These are phyloP conservation scores for Yponomeuta evonymella DNA, from an alignment of 2,888 invertebrate genomes.

Conservation along the genomic window DNA sequence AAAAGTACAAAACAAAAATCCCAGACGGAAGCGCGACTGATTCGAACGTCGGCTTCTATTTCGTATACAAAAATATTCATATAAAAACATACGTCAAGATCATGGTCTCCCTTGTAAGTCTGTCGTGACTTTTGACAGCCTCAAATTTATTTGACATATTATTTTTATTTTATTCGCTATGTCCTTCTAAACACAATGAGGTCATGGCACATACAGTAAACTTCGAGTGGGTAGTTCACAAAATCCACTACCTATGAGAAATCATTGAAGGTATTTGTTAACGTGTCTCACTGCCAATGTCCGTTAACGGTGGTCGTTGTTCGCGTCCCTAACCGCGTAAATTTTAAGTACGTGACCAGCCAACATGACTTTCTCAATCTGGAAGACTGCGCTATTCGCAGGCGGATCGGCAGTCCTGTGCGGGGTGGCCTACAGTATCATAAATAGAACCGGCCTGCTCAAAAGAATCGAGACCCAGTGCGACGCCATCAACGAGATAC, in stretches of 20 bases:
- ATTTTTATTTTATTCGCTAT: neutral
- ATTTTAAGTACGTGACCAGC: neutral
- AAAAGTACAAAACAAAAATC: neutral
- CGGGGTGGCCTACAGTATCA: slow-evolving; percentile 26
- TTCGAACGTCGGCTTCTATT: neutral
- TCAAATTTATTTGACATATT: neutral
- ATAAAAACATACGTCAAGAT: neutral
- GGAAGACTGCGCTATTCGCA: slow-evolving; percentile 28
- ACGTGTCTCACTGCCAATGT: neutral
- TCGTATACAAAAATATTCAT: neutral
- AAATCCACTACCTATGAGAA: neutral
- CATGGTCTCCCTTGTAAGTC: neutral
- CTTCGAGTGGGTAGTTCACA: too few relatives aligned
- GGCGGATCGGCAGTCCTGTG: slow-evolving; percentile 30
- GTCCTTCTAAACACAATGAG: neutral
- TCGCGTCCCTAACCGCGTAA: neutral
- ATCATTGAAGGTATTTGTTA: neutral
- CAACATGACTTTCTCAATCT: slow-evolving; percentile 28
- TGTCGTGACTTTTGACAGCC: neutral
- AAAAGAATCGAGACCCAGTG: slow-evolving; percentile 21
- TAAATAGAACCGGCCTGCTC: slow-evolving; percentile 20
- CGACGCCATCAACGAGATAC: slow-evolving; percentile 43
- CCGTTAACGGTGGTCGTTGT: neutral
- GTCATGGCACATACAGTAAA: too few relatives aligned
- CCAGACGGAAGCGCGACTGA: neutral